A percentile compares a stretch with the other conserved stretches of the same genome.
These are phyloP conservation scores for Corydoras sp. DNA, from an alignment of 2,113 vertebrate genomes.

Conservation along the genomic window DNA sequence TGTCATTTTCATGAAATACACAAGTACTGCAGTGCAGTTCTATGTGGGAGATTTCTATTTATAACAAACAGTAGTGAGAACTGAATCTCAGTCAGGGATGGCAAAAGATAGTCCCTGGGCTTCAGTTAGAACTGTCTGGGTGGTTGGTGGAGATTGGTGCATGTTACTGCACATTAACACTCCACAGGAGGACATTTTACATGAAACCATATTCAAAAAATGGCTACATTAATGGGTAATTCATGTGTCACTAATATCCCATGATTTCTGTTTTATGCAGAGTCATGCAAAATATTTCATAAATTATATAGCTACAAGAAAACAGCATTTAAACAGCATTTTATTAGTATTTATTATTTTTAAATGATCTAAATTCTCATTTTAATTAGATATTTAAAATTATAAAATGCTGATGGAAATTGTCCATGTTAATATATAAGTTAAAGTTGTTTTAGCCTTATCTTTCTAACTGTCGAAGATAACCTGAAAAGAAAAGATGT, in stretches of 20 bases:
- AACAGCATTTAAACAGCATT: no score
- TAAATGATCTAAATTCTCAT: no score
- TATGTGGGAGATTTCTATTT: conserved; percentile 14
- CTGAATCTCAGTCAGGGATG: conserved; percentile 1
- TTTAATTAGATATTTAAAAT: no score
- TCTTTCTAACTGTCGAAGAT: no score
- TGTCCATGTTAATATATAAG: no score
- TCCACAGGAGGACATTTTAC: conserved; percentile 40
- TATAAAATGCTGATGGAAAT: no score
- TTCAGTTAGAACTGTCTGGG: background rate
- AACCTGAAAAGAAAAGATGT: no score
- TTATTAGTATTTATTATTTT: no score
- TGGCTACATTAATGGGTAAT: conserved; percentile 4
- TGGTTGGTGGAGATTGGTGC: conserved; percentile 29
- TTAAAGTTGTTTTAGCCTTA: no score
- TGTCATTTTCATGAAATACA: conserved; percentile 23
- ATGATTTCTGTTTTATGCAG: conserved; percentile 9
- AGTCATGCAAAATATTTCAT: conserved; percentile 6
- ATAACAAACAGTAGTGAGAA: conserved; percentile 1
- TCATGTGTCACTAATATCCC: conserved; percentile 27
- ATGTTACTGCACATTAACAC: conserved; percentile 29
- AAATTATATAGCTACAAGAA: no score
- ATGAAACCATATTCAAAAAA: conserved; percentile 21
- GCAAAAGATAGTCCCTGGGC: conserved; percentile 12
- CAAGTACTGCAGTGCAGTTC: conserved; percentile 5